phyloP scores from a whole-genome alignment of 1,140 invertebrate species.

The Drosophila azteca region DNA sequence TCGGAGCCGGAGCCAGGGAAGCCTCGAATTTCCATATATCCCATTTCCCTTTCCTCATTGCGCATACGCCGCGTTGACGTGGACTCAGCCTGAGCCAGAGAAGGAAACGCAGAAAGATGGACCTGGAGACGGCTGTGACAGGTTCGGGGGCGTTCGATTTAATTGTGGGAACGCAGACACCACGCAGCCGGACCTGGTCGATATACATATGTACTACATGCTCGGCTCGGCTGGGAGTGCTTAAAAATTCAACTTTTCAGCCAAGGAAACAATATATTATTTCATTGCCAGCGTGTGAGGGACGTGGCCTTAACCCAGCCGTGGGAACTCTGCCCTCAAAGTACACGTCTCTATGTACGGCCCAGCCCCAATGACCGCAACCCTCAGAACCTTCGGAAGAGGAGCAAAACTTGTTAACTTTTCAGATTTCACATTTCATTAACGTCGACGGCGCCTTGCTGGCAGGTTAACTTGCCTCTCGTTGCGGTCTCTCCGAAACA shows the following conservation, averaged over 20 bases:
- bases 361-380: constrained; percentile 6
- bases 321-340: constrained; percentile 59
- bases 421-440: constrained; percentile 62
- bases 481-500: constrained; percentile 5
- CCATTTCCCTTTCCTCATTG: constrained; percentile 38
- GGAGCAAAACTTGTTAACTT: constrained; percentile 26
- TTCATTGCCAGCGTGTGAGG: constrained; percentile 60
- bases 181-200: constrained; percentile 27
- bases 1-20: constrained; percentile 4
- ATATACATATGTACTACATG: too few species aligned
- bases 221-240: not conserved
- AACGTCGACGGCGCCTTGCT: constrained; percentile 49
- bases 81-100: constrained; percentile 13
- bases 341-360: constrained; percentile 41
- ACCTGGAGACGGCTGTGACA: constrained; percentile 23
- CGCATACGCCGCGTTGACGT: constrained; percentile 51
- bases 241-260: constrained; percentile 59
- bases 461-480: constrained; percentile 51
- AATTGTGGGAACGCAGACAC: constrained; percentile 71
- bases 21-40: constrained; percentile 23
- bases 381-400: not conserved
- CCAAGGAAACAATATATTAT: constrained; percentile 43
- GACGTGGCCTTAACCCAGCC: constrained; percentile 60
- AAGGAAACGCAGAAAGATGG: not conserved
- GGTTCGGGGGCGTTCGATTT: constrained; percentile 51